Percentiles rank a stretch among this genome's conserved stretches.
Evolutionary conservation across 2,113 vertebrate species (phyloP).

Genomic region (Antigone vipio): DNA sequence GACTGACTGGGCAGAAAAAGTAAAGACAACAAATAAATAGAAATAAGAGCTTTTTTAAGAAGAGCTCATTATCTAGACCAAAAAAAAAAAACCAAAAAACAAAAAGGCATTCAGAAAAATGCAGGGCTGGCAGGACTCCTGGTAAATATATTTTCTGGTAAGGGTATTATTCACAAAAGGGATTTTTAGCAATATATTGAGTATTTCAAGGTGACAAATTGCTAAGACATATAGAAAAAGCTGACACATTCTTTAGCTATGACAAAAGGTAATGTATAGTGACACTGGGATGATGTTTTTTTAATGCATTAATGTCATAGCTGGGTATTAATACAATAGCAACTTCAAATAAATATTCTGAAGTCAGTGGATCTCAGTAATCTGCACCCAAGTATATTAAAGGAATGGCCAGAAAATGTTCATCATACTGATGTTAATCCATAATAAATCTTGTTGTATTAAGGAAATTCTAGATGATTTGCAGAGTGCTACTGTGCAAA

Average conservation of each 20-base stretch:
- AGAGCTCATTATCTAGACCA: background rate
- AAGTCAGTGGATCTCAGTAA: background rate
- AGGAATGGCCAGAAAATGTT: background rate
- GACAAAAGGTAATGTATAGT: background rate
- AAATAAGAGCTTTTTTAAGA: background rate
- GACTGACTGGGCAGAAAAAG: background rate
- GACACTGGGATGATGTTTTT: background rate
- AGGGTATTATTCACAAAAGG: background rate
- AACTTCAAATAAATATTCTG: background rate
- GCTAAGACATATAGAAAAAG: background rate
- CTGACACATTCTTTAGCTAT: background rate
- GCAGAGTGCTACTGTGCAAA: conserved; percentile 30
- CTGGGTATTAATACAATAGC: background rate
- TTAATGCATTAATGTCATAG: background rate
- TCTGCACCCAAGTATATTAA: background rate
- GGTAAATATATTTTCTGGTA: background rate
- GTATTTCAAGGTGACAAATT: background rate
- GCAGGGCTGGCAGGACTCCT: background rate
- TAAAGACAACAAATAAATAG: background rate
- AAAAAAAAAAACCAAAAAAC: background rate
- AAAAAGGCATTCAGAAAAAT: background rate
- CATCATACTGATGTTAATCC: background rate
- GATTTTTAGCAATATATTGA: background rate
- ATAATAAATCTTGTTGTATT: conserved; percentile 16
- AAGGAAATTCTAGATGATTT: conserved; percentile 30